These are phyloP conservation scores for Drosophila putrida DNA, from an alignment of 2,888 invertebrate species.

Conservation along the genomic window DNA sequence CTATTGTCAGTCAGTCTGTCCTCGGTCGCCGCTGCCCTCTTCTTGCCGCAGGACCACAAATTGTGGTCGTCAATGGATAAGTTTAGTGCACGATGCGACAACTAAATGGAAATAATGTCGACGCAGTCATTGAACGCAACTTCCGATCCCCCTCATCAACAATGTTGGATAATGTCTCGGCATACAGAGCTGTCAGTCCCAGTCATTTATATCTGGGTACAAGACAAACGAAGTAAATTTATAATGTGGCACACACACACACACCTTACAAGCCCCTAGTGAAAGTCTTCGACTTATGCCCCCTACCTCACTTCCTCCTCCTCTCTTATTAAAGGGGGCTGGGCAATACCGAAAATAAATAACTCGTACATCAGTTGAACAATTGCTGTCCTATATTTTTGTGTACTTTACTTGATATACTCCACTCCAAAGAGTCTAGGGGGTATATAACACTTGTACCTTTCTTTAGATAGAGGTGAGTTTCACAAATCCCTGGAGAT, in stretches of 20 bases:
- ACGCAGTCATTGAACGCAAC: conserved; percentile 52
- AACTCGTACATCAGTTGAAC: conserved; percentile 8
- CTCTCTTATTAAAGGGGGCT: not conserved
- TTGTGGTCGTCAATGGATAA: conserved; percentile 60
- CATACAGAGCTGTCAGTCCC: conserved; percentile 45
- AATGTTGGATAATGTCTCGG: conserved; percentile 28
- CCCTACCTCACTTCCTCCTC: not conserved
- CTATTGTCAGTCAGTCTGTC: conserved; percentile 46
- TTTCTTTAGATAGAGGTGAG: not conserved
- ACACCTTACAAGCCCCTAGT: conserved; percentile 42
- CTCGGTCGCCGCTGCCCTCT: not conserved
- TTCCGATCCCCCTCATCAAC: not conserved
- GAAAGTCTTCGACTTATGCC: conserved; percentile 24
- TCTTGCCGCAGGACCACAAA: conserved; percentile 44
- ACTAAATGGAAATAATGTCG: conserved; percentile 59
- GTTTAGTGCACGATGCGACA: conserved; percentile 55
- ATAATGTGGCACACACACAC: conserved; percentile 52
- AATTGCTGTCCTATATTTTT: conserved; percentile 37
- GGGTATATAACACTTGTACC: not conserved
- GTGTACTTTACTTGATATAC: conserved; percentile 16
- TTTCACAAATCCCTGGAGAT: too few relatives aligned
- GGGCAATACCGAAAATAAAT: conserved; percentile 17
- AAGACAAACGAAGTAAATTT: conserved; percentile 56
- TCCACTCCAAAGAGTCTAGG: not conserved
- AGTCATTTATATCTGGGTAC: conserved; percentile 31